Percentiles rank a stretch among this genome's conserved stretches.
These are phyloP conservation scores for Zaprionus camerounensis DNA, from an alignment of 1,140 invertebrate genomes.

Conservation along the genomic window DNA sequence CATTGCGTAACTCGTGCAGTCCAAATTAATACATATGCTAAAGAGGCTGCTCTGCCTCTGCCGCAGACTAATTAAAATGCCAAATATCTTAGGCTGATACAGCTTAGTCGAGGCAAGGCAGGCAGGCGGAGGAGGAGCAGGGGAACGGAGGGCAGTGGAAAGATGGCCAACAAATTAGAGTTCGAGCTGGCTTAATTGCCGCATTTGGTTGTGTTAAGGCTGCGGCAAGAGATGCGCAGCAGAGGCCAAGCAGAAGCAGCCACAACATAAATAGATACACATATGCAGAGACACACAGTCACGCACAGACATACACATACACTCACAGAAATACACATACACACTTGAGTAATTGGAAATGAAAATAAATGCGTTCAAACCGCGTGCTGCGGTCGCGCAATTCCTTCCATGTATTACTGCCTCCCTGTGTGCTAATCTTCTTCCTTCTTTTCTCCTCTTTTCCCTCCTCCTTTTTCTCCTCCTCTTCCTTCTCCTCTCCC, in stretches of 20 bases:
- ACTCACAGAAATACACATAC: no score
- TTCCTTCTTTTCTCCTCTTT: no score
- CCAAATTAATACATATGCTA: conserved; percentile 45
- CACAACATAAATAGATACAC: conserved; percentile 3
- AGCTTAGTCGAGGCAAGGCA: background rate
- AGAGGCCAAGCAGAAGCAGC: conserved; percentile 18
- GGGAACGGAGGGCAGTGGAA: background rate
- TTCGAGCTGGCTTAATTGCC: conserved; percentile 27
- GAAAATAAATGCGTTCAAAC: background rate
- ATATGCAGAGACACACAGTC: background rate
- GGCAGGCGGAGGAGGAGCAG: background rate
- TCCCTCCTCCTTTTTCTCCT: no score
- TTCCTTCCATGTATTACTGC: background rate
- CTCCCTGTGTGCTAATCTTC: background rate
- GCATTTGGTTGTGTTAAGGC: conserved; percentile 33
- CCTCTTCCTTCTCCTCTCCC: no score
- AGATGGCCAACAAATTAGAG: conserved; percentile 30
- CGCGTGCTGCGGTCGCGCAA: background rate
- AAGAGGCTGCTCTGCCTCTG: conserved; percentile 14
- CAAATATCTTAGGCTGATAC: conserved; percentile 1
- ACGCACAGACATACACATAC: background rate
- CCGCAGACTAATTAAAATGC: conserved; percentile 41
- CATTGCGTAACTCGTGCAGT: conserved; percentile 38
- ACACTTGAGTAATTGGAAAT: conserved; percentile 28
- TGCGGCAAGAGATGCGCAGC: conserved; percentile 30